Evolutionary conservation across 2,888 invertebrate genomes (phyloP).

Genomic region (Aphidius colemani): DNA sequence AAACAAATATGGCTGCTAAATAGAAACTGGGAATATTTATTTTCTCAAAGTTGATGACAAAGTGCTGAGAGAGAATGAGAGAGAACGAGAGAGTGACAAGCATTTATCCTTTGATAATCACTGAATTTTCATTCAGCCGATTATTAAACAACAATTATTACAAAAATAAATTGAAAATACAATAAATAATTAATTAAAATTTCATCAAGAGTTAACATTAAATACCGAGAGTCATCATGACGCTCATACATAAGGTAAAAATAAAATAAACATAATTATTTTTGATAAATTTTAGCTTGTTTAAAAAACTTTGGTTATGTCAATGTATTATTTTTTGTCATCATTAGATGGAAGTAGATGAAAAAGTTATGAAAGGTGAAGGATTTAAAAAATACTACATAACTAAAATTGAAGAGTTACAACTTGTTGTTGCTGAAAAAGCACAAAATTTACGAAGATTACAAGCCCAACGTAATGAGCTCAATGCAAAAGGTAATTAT

Average conservation of each 20-base stretch:
- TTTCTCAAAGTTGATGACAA: too few species aligned
- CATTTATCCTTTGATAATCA: constrained; percentile 29
- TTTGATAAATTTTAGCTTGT: neutral
- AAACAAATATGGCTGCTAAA: too few species aligned
- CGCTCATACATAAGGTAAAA: constrained; percentile 53
- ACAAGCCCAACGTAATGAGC: constrained; percentile 97
- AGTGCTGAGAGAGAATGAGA: too few species aligned
- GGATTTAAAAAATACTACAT: constrained; percentile 96
- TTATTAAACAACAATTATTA: constrained; percentile 3
- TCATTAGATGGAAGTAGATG: constrained; percentile 76
- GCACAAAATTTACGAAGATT: constrained; percentile 94
- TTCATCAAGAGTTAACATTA: neutral
- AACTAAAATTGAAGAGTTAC: constrained; percentile 96
- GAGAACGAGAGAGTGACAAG: constrained; percentile 28
- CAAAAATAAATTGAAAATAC: neutral
- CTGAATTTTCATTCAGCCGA: neutral
- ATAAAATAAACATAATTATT: constrained; percentile 3
- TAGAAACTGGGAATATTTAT: too few species aligned
- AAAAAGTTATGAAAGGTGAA: constrained; percentile 71
- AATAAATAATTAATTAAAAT: neutral
- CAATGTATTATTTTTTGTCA: constrained; percentile 13
- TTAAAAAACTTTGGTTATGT: constrained; percentile 17
- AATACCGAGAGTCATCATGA: constrained; percentile 44
- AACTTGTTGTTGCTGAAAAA: constrained; percentile 95
- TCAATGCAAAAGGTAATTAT: constrained; percentile 90